Evolutionary conservation across 2,113 vertebrate species (phyloP).

Genomic region (Neogobius melanostomus): DNA sequence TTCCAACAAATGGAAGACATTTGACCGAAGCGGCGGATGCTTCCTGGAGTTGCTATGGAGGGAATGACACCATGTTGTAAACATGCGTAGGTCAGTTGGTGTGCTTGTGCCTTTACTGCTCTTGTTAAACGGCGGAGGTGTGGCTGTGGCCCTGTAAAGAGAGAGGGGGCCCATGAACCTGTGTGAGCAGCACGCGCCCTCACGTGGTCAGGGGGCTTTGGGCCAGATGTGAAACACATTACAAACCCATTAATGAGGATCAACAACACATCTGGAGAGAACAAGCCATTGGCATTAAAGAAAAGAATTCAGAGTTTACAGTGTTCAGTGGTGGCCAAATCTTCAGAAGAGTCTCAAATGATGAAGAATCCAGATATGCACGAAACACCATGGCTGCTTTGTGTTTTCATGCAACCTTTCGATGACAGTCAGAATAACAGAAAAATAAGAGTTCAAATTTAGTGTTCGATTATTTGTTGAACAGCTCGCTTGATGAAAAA

Average conservation of each 20-base stretch:
- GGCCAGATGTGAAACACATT: slow-evolving; percentile 45
- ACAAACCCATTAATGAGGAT: not conserved
- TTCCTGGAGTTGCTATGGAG: slow-evolving; percentile 18
- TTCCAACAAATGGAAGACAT: not conserved
- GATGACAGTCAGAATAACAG: too few species aligned
- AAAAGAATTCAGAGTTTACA: not conserved
- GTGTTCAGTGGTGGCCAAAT: not conserved
- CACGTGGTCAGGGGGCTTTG: slow-evolving; percentile 33
- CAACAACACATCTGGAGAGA: not conserved
- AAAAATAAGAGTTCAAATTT: too few species aligned
- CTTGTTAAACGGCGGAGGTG: slow-evolving; percentile 46
- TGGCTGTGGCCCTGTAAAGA: slow-evolving; percentile 17
- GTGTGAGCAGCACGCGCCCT: slow-evolving; percentile 14
- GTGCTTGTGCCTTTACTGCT: slow-evolving; percentile 42
- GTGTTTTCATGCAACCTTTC: too few species aligned
- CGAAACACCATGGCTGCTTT: not conserved
- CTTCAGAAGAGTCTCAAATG: not conserved
- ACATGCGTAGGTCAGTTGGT: slow-evolving; percentile 18
- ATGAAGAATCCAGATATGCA: not conserved
- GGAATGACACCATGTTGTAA: slow-evolving; percentile 40
- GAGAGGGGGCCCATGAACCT: slow-evolving; percentile 17
- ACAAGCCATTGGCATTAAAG: not conserved
- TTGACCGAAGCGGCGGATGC: not conserved
- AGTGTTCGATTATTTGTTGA: too few species aligned
- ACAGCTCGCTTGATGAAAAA: too few species aligned